A percentile compares a stretch with the other conserved stretches of the same genome.
Conservation (phyloP, 2,888 invertebrate species). For the Drosophila neonasuta region DNA sequence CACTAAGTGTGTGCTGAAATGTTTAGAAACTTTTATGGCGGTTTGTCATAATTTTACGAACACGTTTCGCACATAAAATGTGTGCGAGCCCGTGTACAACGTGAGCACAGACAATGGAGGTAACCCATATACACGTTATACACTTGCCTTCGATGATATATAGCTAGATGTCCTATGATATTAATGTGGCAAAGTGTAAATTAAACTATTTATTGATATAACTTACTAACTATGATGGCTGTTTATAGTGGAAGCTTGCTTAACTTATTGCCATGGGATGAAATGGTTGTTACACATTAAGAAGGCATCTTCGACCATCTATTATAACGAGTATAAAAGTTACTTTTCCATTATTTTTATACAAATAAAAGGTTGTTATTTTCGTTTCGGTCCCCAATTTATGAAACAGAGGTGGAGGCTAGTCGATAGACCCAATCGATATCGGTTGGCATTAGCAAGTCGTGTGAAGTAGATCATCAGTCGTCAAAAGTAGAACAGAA, state of each 20-base stretch:
- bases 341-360: too few species aligned
- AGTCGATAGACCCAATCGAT: too few species aligned
- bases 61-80: constrained; percentile 71
- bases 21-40: constrained; percentile 61
- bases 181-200: constrained; percentile 21
- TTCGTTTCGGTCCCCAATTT: too few species aligned
- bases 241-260: background rate
- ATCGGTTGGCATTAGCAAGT: too few species aligned
- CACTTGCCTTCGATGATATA: background rate
- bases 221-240: background rate
- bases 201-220: constrained; percentile 11
- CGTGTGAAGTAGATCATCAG: too few species aligned
- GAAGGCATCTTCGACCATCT: too few species aligned
- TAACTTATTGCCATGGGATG: background rate
- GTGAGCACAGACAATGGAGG: constrained; percentile 23
- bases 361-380: too few species aligned
- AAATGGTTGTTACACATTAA: background rate
- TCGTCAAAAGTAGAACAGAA: too few species aligned
- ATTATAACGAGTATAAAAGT: too few species aligned
- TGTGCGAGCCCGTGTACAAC: background rate
- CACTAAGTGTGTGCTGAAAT: constrained; percentile 66
- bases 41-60: constrained; percentile 67
- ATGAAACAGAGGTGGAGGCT: too few species aligned
- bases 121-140: background rate
- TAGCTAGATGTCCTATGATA: constrained; percentile 13